Conservation (phyloP, 2,888 invertebrate species). For the Limenitis camilla region DNA sequence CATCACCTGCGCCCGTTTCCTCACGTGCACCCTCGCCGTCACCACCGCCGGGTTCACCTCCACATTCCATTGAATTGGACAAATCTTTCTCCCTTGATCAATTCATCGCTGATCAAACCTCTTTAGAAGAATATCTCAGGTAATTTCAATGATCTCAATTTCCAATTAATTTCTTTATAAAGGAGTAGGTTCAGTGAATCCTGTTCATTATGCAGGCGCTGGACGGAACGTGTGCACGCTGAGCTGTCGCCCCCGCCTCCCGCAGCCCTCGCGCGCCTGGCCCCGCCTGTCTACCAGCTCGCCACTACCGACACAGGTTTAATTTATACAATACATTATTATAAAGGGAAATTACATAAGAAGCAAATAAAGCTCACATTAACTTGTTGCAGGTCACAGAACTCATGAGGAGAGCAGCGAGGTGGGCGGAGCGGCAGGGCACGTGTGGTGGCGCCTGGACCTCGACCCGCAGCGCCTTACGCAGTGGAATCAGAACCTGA, state of each 20-base stretch:
- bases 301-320: conserved; percentile 53
- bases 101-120: conserved; percentile 39
- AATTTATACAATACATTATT: not conserved
- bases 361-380: not conserved
- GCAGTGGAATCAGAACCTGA: conserved; percentile 85
- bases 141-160: too few species aligned
- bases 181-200: too few species aligned
- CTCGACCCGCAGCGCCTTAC: conserved; percentile 80
- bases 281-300: conserved; percentile 73
- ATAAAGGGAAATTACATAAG: too few species aligned
- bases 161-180: too few species aligned
- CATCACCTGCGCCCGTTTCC: too few species aligned
- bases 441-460: conserved; percentile 77
- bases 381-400: conserved; percentile 16
- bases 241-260: conserved; percentile 58
- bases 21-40: conserved; percentile 13
- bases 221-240: conserved; percentile 48
- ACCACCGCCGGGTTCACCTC: conserved; percentile 17
- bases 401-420: conserved; percentile 25
- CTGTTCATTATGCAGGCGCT: conserved; percentile 22
- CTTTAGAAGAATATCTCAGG: conserved; percentile 34
- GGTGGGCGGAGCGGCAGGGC: conserved; percentile 54
- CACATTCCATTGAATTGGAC: too few species aligned
- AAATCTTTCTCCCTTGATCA: conserved; percentile 32
- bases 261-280: conserved; percentile 27